These are phyloP conservation scores for Lithophane ornitopus DNA, from an alignment of 2,888 invertebrate species.

Conservation along the genomic window DNA sequence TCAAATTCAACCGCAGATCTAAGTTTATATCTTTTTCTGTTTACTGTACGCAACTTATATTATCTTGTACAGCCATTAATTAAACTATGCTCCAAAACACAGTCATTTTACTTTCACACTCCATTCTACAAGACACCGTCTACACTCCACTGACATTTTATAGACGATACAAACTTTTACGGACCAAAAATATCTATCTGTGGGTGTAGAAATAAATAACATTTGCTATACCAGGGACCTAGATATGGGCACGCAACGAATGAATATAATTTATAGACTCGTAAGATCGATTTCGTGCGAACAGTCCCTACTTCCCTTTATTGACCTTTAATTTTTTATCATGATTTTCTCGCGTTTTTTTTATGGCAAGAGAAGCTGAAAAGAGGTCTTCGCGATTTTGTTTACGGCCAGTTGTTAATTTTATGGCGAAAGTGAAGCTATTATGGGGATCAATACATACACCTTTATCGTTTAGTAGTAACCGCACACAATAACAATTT, in stretches of 20 bases:
- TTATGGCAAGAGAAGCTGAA: background rate
- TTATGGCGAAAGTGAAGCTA: background rate
- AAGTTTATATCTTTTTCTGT: background rate
- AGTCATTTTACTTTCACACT: background rate
- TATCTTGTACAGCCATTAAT: background rate
- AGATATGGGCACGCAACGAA: constrained; percentile 43
- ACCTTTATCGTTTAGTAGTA: background rate
- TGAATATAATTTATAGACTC: background rate
- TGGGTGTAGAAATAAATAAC: constrained; percentile 29
- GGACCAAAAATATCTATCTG: constrained; percentile 8
- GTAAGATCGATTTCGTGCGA: constrained; percentile 28
- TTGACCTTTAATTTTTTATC: constrained; percentile 1
- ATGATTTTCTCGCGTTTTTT: background rate
- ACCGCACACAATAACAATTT: background rate
- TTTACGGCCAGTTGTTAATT: constrained; percentile 1
- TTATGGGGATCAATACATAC: constrained; percentile 1
- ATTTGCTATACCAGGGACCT: constrained; percentile 9
- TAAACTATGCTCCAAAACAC: background rate
- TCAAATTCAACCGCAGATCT: background rate
- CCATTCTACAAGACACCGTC: background rate
- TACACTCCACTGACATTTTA: constrained; percentile 18
- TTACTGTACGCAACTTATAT: background rate
- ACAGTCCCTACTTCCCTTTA: background rate
- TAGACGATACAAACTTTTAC: constrained; percentile 17
- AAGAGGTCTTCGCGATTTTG: background rate